Base-by-base conservation (phyloP, 2,797 vertebrate species). In the Vireo griseus region DNA sequence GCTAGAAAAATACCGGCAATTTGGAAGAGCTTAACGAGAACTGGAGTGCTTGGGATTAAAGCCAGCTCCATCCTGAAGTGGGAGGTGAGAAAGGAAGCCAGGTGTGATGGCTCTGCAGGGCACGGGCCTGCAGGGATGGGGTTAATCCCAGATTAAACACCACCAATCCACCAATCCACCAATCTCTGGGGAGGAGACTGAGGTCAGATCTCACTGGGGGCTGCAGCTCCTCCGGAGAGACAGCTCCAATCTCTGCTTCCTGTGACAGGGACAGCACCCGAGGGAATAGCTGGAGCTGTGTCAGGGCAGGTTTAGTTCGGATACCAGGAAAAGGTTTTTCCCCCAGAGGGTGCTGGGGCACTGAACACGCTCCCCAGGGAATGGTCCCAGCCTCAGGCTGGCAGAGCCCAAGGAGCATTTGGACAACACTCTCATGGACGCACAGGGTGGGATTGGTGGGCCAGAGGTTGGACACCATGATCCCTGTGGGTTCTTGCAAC, bases 391-490 rank as follows among this genome's bases (percentile, higher is more conserved):
- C 6, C 61, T 22, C 4, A 33, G 19, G 16, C 24, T 76, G 54
- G 0, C 51, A 73, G 45, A 66, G 39, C 61, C 1, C 45, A 1
- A 16, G 33, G 33, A 52, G 33, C 0, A 0, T 20, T 52, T 39
- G 54, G 5, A 67, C 15, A 44, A 0, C 0, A 0, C 29, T 47
- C 2, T 1, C 45, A 67, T 39, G 45, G 52, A 10, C 28, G 62
- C 26, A 0, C 52, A 59, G n/a, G 33, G 1, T 25, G 55, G 63
- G 40, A 5, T 25, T 68, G 8, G 7, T 52, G 72, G 28, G n/a
- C 4, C 25, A 11, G 66, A n/a, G 6, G 6, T 6, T 45, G 45
- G 24, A 13, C 18, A 37, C 1, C 1, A 6, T 20, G 16, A n/a
- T 20, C 33, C 33, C 4, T 11, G 5, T 33, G 47, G 6, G 13